A percentile compares a stretch with the other conserved stretches of the same genome.
Conservation (phyloP, 2,797 vertebrate genomes). For the Xenentodon cancila region DNA sequence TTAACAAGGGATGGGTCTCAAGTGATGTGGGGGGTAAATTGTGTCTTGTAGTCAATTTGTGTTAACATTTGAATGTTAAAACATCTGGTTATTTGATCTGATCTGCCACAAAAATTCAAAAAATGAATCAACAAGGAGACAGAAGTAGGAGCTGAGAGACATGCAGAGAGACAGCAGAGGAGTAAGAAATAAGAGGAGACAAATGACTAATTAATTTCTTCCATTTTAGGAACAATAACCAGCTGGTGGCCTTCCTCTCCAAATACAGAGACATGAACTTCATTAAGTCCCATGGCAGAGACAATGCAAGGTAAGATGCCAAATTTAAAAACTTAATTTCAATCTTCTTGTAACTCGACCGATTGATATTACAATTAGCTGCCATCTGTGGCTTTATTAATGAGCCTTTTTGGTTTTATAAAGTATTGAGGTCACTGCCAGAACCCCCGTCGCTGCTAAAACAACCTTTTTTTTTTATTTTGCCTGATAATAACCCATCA, state of each 20-base stretch:
- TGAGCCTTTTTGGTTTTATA: slow-evolving; percentile 68
- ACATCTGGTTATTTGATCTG: no score
- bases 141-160: not conserved
- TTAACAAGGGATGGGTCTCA: not conserved
- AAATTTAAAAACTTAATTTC: no score
- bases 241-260: slow-evolving; percentile 96
- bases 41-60: not conserved
- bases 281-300: slow-evolving; percentile 97
- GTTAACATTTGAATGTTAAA: not conserved
- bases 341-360: no score
- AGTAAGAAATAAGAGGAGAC: no score
- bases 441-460: slow-evolving; percentile 31
- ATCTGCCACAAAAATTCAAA: not conserved
- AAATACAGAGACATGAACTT: slow-evolving; percentile 98
- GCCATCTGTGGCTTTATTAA: slow-evolving; percentile 73
- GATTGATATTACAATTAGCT: slow-evolving; percentile 72
- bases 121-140: not conserved
- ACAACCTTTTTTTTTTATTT: slow-evolving; percentile 35
- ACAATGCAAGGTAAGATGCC: slow-evolving; percentile 92
- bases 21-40: not conserved
- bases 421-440: slow-evolving; percentile 50
- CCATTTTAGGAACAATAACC: slow-evolving; percentile 90
- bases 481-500: slow-evolving; percentile 24
- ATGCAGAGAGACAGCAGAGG: no score
- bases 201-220: slow-evolving; percentile 7